Conservation (phyloP, 2,113 vertebrate genomes). For the Heterocephalus glaber region DNA sequence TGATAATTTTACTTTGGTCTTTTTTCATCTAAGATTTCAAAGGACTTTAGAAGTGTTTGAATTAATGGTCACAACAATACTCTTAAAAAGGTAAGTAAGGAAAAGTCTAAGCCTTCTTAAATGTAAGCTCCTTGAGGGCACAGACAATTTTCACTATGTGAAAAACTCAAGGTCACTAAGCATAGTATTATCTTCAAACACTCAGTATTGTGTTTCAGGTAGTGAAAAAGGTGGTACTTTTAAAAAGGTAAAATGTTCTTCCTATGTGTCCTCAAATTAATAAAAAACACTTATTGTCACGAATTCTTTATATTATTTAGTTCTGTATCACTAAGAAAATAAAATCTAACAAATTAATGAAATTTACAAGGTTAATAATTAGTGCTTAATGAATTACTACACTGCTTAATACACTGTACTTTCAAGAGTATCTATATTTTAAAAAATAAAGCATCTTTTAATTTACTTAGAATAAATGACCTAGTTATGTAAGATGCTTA, state of each 20-base stretch:
- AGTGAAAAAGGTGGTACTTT: not conserved
- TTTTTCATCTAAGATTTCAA: conserved; percentile 55
- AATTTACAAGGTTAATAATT: not conserved
- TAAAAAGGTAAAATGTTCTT: not conserved
- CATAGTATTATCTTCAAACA: not conserved
- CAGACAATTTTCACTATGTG: not conserved
- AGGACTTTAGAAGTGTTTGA: conserved; percentile 12
- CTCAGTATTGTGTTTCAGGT: not conserved
- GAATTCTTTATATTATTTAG: not conserved
- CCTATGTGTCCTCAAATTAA: conserved; percentile 3
- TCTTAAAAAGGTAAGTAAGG: not conserved
- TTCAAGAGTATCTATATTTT: conserved; percentile 22
- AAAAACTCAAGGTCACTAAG: not conserved
- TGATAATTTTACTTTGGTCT: not conserved
- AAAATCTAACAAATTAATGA: not conserved
- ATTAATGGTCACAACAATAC: not conserved
- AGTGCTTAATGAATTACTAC: not conserved
- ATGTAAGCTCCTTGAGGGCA: not conserved
- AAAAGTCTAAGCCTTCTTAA: conserved; percentile 8
- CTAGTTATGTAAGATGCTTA: not conserved
- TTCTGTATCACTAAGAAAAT: not conserved
- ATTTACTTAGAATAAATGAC: conserved; percentile 37
- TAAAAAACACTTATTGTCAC: not conserved
- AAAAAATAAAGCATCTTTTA: not conserved
- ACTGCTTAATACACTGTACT: not conserved